Base-by-base conservation (phyloP, 2,888 invertebrate species). In the Drosophila anceps region DNA sequence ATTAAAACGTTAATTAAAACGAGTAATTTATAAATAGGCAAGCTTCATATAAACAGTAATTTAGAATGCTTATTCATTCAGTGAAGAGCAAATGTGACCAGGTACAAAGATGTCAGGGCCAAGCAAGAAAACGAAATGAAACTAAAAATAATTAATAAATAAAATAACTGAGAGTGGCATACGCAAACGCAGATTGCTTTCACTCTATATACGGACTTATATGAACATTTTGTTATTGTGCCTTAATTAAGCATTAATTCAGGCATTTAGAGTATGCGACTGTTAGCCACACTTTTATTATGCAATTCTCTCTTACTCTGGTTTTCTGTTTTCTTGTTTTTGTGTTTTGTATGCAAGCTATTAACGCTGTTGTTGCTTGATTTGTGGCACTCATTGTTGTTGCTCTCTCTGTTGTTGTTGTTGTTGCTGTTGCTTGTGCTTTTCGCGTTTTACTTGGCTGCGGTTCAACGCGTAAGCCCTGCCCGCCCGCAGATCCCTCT, bases 381-480 rank as follows among this genome's bases (percentile, higher is more conserved):
- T 87, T 83, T 84, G 67, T 59, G 71, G 70, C 58, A 59, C 59
- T 67, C 76, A 33, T 59, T 59, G 58, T 62, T 65, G 65, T n/a
- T n/a, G n/a, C n/a, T n/a, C n/a, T n/a, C n/a, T n/a, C 58, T 60
- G 78, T 65, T 66, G 65, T 37, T 68, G 81, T 63, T 84, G 73
- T 13, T 50, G 48, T 31, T 67, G 81, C 59, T 90, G 73, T 35
- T 39, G 20, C 63, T 90, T 90, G 87, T 81, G 90, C 87, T 76
- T 68, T 79, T 74, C 79, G 89, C 89, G 84, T 69, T 88, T 90
- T 59, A 66, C 76, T 76, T 69, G 76, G 84, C 51, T 90, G 89
- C 84, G 84, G 89, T 84, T 89, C 75, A 86, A 85, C 84, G 84
- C 84, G 84, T 81, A 61, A 18, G 13, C 46, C 12, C 33, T 33